Base-by-base conservation (phyloP, 1,140 invertebrate species). In the Saxidomus purpurata region DNA sequence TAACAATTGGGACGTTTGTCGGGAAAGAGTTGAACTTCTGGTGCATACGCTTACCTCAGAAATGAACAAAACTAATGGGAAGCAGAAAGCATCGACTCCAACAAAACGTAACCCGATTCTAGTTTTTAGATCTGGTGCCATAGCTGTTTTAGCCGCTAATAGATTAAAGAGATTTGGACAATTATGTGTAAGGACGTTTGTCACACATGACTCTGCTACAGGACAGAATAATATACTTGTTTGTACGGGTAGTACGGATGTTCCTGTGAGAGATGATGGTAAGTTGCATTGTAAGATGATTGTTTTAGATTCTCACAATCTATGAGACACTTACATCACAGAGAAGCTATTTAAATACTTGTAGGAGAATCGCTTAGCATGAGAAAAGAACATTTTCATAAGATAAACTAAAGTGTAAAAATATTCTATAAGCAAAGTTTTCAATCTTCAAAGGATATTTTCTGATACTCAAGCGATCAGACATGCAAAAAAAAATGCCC, bases 91-190 rank as follows among this genome's bases (percentile, higher is more conserved):
- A 89, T 88, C 40, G 40, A 36, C 3, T 31, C 49, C 49, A 1
- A 38, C 76, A 28, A 91, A 92, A 67, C 87, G 90, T 38, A 92
- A 89, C 34, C 92, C 93, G 28, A 43, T 94, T 25, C 79, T 95
- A 22, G 81, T 91, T 19, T 95, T 95, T 80, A 87, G 95, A n/a
- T 89, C 89, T 4, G 93, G 91, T 31, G 94, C 91, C 31, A 91
- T 95, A 9, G 90, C 94, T 67, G 93, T 95, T 17, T 47, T 95
- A 17, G 95, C 94, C 13, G 94, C 95, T 31, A 95, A 95, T 81
- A 87, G 94, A 40, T 83, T 95, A 13, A 77, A 77, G 11, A 92
- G 91, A 43, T 74, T 94, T 11, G 89, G 92, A 40, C 80, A 85
- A 13, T 82, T 38, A 11, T 92, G 90, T 67, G 87, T 81, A 13